phyloP scores from a whole-genome alignment of 2,797 vertebrate species.

The Myotis daubentonii region DNA sequence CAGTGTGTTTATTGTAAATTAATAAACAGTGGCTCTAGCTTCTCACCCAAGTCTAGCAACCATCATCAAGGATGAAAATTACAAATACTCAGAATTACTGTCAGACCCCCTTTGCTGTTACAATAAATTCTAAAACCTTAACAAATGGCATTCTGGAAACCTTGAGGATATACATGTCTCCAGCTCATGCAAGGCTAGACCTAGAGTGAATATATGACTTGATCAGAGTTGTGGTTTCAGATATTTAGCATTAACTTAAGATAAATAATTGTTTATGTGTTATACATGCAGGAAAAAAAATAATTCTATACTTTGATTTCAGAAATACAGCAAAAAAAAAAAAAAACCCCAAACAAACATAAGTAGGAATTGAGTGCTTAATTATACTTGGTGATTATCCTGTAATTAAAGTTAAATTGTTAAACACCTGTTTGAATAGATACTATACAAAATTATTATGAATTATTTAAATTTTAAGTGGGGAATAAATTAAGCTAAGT shows the following conservation, averaged over 20 bases:
- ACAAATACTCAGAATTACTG: slow-evolving; percentile 45
- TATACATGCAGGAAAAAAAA: background rate
- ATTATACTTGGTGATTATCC: slow-evolving; percentile 54
- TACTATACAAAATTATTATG: background rate
- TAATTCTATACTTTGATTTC: background rate
- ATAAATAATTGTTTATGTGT: background rate
- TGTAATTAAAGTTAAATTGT: slow-evolving; percentile 57
- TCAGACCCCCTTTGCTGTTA: slow-evolving; percentile 22
- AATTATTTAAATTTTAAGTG: slow-evolving; percentile 28
- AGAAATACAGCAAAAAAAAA: background rate
- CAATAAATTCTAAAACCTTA: background rate
- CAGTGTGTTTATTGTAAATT: slow-evolving; percentile 47
- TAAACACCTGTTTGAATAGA: slow-evolving; percentile 51
- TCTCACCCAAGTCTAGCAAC: slow-evolving; percentile 35
- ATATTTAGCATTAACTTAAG: slow-evolving; percentile 36
- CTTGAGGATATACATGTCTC: slow-evolving; percentile 13
- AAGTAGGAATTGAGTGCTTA: slow-evolving; percentile 34
- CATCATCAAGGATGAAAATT: slow-evolving; percentile 70
- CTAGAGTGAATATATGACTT: background rate
- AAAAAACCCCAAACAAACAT: background rate
- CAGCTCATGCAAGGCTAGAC: slow-evolving; percentile 1
- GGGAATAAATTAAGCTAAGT: slow-evolving; percentile 14
- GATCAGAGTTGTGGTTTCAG: slow-evolving; percentile 40
- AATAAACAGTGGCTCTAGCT: background rate
- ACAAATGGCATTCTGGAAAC: slow-evolving; percentile 38